phyloP scores from a whole-genome alignment of 2,113 vertebrate species.

The Lamprotornis superbus region DNA sequence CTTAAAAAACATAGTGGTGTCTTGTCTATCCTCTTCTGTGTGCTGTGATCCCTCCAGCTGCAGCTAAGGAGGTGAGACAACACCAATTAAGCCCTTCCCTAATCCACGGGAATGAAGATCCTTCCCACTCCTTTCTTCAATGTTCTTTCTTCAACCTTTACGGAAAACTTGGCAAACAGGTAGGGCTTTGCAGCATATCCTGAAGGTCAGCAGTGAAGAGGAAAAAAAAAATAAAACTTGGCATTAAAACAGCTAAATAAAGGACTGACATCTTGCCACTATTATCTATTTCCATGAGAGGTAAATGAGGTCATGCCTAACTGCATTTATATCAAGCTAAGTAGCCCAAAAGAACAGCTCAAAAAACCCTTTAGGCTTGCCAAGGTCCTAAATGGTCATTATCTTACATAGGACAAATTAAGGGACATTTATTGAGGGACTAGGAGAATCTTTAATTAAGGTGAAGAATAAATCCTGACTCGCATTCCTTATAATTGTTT shows the following conservation, averaged over 20 bases:
- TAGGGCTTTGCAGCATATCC: neutral
- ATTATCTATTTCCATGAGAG: conserved; percentile 28
- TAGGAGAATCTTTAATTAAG: conserved; percentile 36
- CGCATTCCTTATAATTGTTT: neutral
- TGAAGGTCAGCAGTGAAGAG: conserved; percentile 10
- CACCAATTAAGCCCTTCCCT: neutral
- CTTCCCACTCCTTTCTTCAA: neutral
- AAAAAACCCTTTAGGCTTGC: conserved; percentile 31
- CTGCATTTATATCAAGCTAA: conserved; percentile 39
- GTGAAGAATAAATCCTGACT: conserved; percentile 22
- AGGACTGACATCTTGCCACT: conserved; percentile 11
- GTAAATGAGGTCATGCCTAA: conserved; percentile 45
- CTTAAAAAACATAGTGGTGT: neutral
- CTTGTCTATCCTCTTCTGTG: neutral
- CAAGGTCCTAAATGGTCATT: conserved; percentile 42
- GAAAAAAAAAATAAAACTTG: neutral
- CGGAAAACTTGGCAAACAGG: neutral
- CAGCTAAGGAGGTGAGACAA: neutral
- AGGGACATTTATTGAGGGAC: conserved; percentile 8
- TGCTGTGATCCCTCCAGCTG: neutral
- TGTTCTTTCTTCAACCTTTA: neutral
- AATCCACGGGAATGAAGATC: neutral
- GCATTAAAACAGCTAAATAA: neutral
- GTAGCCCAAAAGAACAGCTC: conserved; percentile 36
- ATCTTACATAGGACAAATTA: conserved; percentile 49